Evolutionary conservation across 53 echinoderm and acorn worm species (phyloP).

Genomic region (Echinarachnius parma): DNA sequence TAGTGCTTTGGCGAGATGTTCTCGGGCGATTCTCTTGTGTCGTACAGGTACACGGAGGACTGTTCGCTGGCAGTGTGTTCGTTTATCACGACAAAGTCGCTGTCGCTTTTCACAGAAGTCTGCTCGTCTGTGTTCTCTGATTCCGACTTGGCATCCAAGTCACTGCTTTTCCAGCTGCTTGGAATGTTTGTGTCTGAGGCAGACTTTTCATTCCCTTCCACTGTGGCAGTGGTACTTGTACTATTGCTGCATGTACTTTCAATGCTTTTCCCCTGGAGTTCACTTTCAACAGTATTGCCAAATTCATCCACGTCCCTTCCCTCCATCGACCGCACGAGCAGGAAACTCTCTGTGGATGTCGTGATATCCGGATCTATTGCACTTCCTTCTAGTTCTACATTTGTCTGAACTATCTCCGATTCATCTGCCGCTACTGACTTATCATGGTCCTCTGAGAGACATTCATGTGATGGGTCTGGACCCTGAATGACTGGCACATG

Average conservation of each 20-base stretch:
- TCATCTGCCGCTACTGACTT: not conserved
- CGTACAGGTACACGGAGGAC: conserved; percentile 79
- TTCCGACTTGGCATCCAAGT: conserved; percentile 65
- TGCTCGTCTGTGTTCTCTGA: conserved; percentile 68
- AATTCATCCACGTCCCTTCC: conserved; percentile 20
- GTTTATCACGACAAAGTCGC: conserved; percentile 98
- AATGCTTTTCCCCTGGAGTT: not conserved
- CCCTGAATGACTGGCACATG: conserved; percentile 5
- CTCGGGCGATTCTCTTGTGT: conserved; percentile 80
- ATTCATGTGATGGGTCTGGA: not conserved
- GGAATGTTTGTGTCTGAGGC: conserved; percentile 9
- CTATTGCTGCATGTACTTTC: conserved; percentile 35
- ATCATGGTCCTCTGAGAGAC: not conserved
- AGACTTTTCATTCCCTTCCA: conserved; percentile 24
- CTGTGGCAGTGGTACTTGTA: conserved; percentile 31
- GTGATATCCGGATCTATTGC: conserved; percentile 29
- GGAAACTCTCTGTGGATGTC: conserved; percentile 28
- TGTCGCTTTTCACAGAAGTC: conserved; percentile 77
- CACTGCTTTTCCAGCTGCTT: conserved; percentile 20
- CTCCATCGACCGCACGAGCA: conserved; percentile 25
- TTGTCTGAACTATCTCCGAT: not conserved
- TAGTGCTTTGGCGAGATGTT: conserved; percentile 89
- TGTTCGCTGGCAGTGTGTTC: conserved; percentile 86
- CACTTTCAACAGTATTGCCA: not conserved
- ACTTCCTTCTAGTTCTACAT: not conserved